Conservation (phyloP, 2,113 vertebrate genomes). For the Gadus macrocephalus region DNA sequence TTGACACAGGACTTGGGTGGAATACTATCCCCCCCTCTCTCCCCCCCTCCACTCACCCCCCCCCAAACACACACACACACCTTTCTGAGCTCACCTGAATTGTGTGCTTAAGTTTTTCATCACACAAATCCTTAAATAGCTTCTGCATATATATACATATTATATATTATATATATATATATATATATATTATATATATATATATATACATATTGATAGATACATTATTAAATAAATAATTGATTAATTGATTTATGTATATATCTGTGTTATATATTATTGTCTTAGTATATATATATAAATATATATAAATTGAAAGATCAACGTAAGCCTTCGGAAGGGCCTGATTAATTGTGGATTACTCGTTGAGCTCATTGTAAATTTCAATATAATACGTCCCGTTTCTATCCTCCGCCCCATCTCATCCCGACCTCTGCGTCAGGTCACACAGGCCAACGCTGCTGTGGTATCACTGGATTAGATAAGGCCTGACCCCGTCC, state of each 20-base stretch:
- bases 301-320: conserved; percentile 42
- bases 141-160: no score
- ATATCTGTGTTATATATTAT: no score
- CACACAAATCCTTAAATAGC: background rate
- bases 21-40: conserved; percentile 17
- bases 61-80: conserved; percentile 1
- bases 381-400: conserved; percentile 54
- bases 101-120: conserved; percentile 13
- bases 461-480: no score
- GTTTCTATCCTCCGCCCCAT: conserved; percentile 46
- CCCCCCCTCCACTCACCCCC: background rate
- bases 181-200: background rate
- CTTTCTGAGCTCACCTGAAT: conserved; percentile 14
- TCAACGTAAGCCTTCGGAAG: conserved; percentile 49
- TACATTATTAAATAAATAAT: background rate
- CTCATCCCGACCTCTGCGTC: background rate
- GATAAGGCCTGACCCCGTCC: no score
- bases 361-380: conserved; percentile 54
- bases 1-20: conserved; percentile 18
- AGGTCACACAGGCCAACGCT: no score
- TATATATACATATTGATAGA: background rate
- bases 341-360: conserved; percentile 72
- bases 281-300: no score
- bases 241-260: no score
- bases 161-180: no score